Base-by-base conservation (phyloP, 2,888 invertebrate genomes). In the Oscheius sp. region DNA sequence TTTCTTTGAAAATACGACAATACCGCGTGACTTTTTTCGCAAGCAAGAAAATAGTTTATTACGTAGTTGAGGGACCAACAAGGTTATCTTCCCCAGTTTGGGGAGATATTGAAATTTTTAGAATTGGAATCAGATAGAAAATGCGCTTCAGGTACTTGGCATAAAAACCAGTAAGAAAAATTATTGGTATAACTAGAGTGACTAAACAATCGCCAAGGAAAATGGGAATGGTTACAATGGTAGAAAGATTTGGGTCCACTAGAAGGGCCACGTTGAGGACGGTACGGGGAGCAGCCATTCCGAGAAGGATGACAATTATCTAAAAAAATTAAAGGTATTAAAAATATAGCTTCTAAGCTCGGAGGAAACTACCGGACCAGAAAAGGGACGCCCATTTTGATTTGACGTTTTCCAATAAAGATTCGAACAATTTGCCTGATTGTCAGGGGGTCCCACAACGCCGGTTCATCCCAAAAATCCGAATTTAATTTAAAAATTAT, bases 81-180 rank as follows among this genome's bases (percentile, higher is more conserved):
- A 25, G 55, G 23, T 55, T 25, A 55, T 55, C 55, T 2, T 55
- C 55, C 3, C 13, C 55, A 3, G 55, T 55, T 13, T 16, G 21
- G 5, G 55, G 55, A 25, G 55, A 25, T 5, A 55, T 13, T 2
- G 55, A 21, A 5, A 7, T 5, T 18, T 25, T 23, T 2, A 55
- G 21, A 21, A 21, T 23, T 3, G 55, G 55, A 55, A 55, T 55
- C 13, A 55, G 2, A 2, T 25, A 23, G 21, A 16, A 2, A 21
- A 55, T 6, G 21, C 55, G 21, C 6, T 25, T 21, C 2, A 55
- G 7, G 13, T 55, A 25, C 13, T 25, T 21, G 23, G 21, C 7
- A 55, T 55, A 55, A 13, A 55, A 55, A 6, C 55, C 55, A 13
- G 16, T 23, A 2, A 55, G 55, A 23, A 55, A 55, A 13, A 55